Conservation (phyloP, 2,797 vertebrate genomes). For the Bucorvus abyssinicus region DNA sequence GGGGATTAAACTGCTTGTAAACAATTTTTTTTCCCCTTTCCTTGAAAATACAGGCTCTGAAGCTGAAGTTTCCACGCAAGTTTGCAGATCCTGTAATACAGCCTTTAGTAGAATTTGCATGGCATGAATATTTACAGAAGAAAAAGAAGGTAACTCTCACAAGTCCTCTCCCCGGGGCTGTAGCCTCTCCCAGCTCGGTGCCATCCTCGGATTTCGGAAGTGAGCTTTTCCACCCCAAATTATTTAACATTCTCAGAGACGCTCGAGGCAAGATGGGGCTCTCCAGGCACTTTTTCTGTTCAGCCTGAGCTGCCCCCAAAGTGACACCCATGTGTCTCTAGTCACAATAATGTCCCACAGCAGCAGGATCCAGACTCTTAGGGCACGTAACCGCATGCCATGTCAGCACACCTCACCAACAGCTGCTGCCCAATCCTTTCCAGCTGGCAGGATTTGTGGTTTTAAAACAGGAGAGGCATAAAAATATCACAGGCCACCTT, state of each 20-base stretch:
- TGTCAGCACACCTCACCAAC: neutral
- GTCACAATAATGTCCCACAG: neutral
- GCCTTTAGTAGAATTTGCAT: constrained; percentile 74
- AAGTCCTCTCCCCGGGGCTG: neutral
- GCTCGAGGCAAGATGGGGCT: neutral
- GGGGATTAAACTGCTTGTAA: neutral
- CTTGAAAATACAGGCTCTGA: constrained; percentile 71
- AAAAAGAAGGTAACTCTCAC: constrained; percentile 69
- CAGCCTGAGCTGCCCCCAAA: neutral
- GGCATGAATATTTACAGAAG: constrained; percentile 71
- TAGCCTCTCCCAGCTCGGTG: neutral
- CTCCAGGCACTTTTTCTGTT: neutral
- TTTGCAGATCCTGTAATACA: constrained; percentile 70
- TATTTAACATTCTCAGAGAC: neutral
- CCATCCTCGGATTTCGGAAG: accelerated
- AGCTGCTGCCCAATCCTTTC: neutral
- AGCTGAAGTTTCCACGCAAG: constrained; percentile 63
- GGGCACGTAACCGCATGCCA: accelerated
- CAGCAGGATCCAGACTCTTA: neutral
- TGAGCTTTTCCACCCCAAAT: neutral
- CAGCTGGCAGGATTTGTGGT: neutral
- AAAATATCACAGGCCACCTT: neutral
- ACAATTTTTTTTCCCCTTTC: neutral
- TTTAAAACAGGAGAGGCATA: constrained; percentile 2
- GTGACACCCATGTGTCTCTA: neutral